These are phyloP conservation scores for Seriola quinqueradiata DNA, from an alignment of 2,113 vertebrate species.

Conservation along the genomic window DNA sequence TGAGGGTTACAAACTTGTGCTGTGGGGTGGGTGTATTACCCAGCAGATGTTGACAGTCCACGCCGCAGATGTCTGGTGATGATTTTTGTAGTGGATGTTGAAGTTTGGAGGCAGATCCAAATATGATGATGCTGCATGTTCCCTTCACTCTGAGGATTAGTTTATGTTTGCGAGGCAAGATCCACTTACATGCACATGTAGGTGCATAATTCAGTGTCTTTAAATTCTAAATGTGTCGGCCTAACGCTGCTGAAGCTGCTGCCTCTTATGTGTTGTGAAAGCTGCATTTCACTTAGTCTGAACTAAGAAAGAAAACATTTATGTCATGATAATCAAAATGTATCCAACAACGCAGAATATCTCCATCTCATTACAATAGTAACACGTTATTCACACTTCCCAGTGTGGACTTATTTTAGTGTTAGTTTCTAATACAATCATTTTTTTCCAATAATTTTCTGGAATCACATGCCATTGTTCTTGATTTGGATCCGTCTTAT, in stretches of 20 bases:
- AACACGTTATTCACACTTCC: too few species aligned
- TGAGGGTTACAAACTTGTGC: neutral
- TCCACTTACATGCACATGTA: neutral
- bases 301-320: too few species aligned
- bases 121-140: neutral
- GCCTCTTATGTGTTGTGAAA: neutral
- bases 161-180: neutral
- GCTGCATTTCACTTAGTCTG: neutral
- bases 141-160: neutral
- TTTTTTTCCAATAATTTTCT: neutral
- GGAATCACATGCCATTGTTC: neutral
- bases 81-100: neutral
- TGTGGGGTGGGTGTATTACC: conserved; percentile 3
- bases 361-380: too few species aligned
- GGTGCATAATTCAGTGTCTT: neutral
- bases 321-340: too few species aligned
- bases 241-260: neutral
- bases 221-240: neutral
- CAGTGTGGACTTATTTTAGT: too few species aligned
- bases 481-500: neutral
- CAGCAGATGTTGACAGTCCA: neutral
- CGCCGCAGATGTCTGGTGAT: neutral
- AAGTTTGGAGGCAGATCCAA: neutral
- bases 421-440: too few species aligned
- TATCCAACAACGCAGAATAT: too few species aligned